Evolutionary conservation across 2,797 vertebrate genomes (phyloP), one percentile per base, ranked within the genome.

Genomic region (Anas capensis): DNA sequence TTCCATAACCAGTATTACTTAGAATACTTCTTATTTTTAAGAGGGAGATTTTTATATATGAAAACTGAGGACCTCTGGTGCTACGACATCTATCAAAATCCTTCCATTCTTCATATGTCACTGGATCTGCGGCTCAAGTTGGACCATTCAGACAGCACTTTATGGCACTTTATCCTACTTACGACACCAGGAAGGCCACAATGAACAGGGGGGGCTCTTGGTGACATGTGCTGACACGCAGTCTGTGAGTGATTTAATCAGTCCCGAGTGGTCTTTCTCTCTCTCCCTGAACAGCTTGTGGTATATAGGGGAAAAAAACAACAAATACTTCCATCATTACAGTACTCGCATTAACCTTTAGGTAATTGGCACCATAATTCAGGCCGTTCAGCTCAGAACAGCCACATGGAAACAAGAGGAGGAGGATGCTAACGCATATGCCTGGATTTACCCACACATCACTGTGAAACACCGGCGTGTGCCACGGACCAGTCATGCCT

Each of bases 281-380:
- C 53, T 90, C 64, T 71, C 31, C 62, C 27, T 34, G 60, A 93
- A 90, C 78, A 73, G 66, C 60, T 38, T n/a, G 36, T 76, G 58
- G 57, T 68, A 72, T 14, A 75, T 54, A 76, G 44, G 16, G 42
- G 33, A 70, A 77, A 62, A 92, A 92, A 91, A 85, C 24, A 40
- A 1, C 61, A 70, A 87, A 79, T 71, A 80, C n/a, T 80, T 84
- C 58, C 16, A 64, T 80, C 48, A 57, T 40, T 69, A 77, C 46
- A 57, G 38, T 34, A 80, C 16, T 70, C 89, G 79, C 77, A 65
- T 86, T 95, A 97, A 95, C 86, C 93, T 96, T 96, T 93, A 81
- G 84, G 60, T 94, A 95, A 96, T 33, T 70, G 88, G 65, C 64
- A 70, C 40, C 36, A 44, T 91, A 93, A 93, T 72, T 91, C 62